phyloP scores from a whole-genome alignment of 1,140 invertebrate species.

The Musca domestica region DNA sequence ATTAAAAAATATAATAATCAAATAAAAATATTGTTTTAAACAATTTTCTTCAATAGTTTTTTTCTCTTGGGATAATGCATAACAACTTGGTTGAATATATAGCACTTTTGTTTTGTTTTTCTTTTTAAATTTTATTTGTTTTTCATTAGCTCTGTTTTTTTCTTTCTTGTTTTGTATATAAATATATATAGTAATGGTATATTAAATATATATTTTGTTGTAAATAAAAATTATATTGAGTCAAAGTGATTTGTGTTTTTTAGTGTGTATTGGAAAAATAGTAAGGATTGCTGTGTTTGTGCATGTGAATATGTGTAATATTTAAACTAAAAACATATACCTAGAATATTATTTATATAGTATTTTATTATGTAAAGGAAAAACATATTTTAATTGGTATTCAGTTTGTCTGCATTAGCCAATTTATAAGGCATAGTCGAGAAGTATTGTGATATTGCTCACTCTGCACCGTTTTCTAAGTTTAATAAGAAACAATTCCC shows the following conservation, averaged over 20 bases:
- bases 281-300: not conserved
- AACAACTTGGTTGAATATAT: constrained; percentile 19
- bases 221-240: not conserved
- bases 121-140: constrained; percentile 1
- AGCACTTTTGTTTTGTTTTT: constrained; percentile 3
- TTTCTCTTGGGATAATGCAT: not conserved
- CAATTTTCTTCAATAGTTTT: not conserved
- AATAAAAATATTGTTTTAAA: not conserved
- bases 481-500: no score
- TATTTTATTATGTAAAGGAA: no score
- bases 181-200: not conserved
- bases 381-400: no score
- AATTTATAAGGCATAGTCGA: no score
- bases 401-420: no score
- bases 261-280: not conserved
- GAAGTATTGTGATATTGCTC: no score
- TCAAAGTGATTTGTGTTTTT: not conserved
- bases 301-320: not conserved
- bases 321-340: no score
- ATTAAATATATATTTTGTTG: not conserved
- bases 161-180: not conserved
- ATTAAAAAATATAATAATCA: not conserved
- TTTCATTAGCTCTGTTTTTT: no score
- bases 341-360: no score
- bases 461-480: no score